These are phyloP conservation scores for Macrochelys suwanniensis DNA, from an alignment of 2,797 vertebrate genomes.

Conservation along the genomic window DNA sequence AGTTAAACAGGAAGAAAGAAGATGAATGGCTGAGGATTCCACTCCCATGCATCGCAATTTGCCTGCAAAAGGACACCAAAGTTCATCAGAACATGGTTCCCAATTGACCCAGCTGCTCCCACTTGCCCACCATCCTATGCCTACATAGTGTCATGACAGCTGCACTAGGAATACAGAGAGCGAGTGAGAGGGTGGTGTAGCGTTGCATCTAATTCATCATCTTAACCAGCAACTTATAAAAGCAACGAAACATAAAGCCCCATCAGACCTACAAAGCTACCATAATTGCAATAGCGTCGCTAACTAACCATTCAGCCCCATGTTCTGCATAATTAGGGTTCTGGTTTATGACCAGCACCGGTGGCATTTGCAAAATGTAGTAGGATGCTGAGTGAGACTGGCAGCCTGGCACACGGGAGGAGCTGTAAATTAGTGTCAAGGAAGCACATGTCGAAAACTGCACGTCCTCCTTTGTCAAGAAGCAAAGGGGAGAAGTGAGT, in stretches of 20 bases:
- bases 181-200: conserved; percentile 55
- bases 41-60: neutral
- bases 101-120: neutral
- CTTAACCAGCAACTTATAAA: conserved; percentile 81
- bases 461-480: neutral
- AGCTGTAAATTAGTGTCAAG: conserved; percentile 45
- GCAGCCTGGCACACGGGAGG: conserved; percentile 37
- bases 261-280: conserved; percentile 79
- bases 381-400: conserved; percentile 36
- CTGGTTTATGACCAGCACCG: conserved; percentile 77
- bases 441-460: neutral
- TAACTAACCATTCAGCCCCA: conserved; percentile 77
- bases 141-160: neutral
- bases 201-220: conserved; percentile 78
- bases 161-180: fast-evolving
- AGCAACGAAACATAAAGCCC: conserved; percentile 79
- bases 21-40: neutral
- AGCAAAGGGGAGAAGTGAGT: neutral
- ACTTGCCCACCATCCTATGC: neutral
- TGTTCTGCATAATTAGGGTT: conserved; percentile 80
- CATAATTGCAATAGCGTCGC: conserved; percentile 73
- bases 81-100: neutral
- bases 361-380: conserved; percentile 76
- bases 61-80: neutral
- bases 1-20: neutral